phyloP scores from a whole-genome alignment of 2,888 invertebrate species.

The Spilarctia lutea region DNA sequence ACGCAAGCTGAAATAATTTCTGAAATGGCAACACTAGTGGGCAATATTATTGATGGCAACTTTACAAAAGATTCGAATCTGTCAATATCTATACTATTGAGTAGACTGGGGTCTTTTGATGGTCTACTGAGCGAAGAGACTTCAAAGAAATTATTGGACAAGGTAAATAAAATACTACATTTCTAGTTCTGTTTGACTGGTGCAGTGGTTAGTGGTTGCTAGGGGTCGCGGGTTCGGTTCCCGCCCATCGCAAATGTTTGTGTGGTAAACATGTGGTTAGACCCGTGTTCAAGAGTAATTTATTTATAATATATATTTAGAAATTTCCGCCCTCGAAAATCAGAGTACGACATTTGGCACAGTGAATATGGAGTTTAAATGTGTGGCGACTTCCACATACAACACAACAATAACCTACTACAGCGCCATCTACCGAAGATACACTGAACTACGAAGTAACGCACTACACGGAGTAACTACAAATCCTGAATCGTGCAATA shows the following conservation, averaged over 20 bases:
- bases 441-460: too few relatives aligned
- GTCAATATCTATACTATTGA: slow-evolving; percentile 48
- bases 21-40: slow-evolving; percentile 29
- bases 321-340: too few relatives aligned
- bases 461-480: too few relatives aligned
- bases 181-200: background rate
- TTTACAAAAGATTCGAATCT: slow-evolving; percentile 32
- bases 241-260: background rate
- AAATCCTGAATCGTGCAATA: too few relatives aligned
- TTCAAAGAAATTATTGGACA: slow-evolving; percentile 39
- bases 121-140: slow-evolving; percentile 31
- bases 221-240: background rate
- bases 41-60: slow-evolving; percentile 28
- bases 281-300: too few relatives aligned
- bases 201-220: background rate
- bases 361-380: too few relatives aligned
- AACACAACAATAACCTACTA: too few relatives aligned
- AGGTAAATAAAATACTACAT: slow-evolving; percentile 36
- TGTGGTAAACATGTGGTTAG: too few relatives aligned
- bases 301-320: too few relatives aligned
- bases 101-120: slow-evolving; percentile 38
- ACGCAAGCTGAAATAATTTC: slow-evolving; percentile 33
- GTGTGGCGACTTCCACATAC: too few relatives aligned
- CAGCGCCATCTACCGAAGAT: too few relatives aligned
- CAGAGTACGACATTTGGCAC: too few relatives aligned